A percentile compares a stretch with the other conserved stretches of the same genome.
phyloP scores from a whole-genome alignment of 2,113 vertebrate species.

The Apistogramma diplotaenia region DNA sequence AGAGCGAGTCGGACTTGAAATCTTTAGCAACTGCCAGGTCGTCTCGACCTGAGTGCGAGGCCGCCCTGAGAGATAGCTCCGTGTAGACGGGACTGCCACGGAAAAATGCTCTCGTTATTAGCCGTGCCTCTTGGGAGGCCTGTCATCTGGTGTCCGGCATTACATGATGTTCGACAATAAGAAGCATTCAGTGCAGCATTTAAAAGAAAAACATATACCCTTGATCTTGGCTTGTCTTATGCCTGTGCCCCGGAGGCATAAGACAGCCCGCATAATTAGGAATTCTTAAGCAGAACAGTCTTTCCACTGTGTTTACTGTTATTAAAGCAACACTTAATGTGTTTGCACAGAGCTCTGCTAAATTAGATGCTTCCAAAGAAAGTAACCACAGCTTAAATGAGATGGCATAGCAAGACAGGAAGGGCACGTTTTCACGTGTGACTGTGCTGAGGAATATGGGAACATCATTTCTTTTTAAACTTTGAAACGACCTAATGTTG shows the following conservation, averaged over 20 bases:
- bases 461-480: neutral
- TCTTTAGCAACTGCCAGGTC: conserved; percentile 26
- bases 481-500: neutral
- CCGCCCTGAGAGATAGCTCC: neutral
- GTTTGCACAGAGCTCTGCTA: conserved; percentile 24
- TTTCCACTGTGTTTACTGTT: neutral
- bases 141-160: neutral
- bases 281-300: neutral
- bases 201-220: neutral
- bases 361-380: conserved; percentile 28
- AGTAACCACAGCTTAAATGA: conserved; percentile 23
- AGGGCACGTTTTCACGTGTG: neutral
- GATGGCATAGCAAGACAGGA: neutral
- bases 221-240: conserved; percentile 17
- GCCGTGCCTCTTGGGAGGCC: neutral
- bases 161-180: conserved; percentile 17
- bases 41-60: neutral
- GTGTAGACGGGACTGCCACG: conserved; percentile 2
- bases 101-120: neutral
- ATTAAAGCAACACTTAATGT: neutral
- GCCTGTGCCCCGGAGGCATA: neutral
- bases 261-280: neutral
- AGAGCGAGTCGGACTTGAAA: conserved; percentile 23
- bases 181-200: neutral
- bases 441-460: neutral